These are phyloP conservation scores for Brachynemurus nebulosus DNA, from an alignment of 2,888 invertebrate species.

Conservation along the genomic window DNA sequence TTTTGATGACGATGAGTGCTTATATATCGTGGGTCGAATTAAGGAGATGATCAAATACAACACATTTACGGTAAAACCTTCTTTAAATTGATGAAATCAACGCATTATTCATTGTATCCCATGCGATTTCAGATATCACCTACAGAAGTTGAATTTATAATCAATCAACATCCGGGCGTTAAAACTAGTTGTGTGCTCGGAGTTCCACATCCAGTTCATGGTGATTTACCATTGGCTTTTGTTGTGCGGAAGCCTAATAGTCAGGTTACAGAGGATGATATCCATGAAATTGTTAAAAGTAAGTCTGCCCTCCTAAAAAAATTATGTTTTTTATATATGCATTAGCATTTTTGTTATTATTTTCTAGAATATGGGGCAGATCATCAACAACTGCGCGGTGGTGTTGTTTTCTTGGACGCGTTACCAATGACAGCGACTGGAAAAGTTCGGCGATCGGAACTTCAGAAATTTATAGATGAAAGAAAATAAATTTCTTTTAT, in stretches of 20 bases:
- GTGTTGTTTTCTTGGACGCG: neutral
- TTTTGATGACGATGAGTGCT: conserved; percentile 1
- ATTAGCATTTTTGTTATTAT: neutral
- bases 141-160: neutral
- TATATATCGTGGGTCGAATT: neutral
- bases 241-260: neutral
- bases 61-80: neutral
- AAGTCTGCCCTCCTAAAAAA: too few relatives aligned
- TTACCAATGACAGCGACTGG: neutral
- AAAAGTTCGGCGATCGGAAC: neutral
- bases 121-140: neutral
- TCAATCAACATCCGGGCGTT: neutral
- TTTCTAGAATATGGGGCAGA: neutral
- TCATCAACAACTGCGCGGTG: neutral
- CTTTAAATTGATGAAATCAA: neutral
- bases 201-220: neutral
- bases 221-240: neutral
- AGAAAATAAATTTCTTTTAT: too few relatives aligned
- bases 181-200: neutral
- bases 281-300: neutral
- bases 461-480: too few relatives aligned
- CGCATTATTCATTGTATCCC: neutral
- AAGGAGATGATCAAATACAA: neutral
- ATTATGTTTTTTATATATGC: too few relatives aligned
- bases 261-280: neutral